Conservation (phyloP, 2,797 vertebrate species). For the Pogoniulus pusillus region DNA sequence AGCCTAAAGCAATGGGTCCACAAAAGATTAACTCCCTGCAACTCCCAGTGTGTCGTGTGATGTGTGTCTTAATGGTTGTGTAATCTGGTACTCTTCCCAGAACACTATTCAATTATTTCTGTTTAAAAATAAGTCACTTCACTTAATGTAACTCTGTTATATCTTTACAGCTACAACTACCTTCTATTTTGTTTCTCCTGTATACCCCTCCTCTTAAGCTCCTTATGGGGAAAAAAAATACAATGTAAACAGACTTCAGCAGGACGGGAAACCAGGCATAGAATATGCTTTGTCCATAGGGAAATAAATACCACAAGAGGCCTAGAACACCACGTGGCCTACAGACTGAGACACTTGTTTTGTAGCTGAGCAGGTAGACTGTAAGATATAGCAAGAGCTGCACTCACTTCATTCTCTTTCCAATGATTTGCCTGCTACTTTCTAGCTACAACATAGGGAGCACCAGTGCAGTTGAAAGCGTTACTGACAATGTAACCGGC, state of each 20-base stretch:
- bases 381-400: background rate
- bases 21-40: rapidly evolving
- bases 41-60: background rate
- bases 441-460: background rate
- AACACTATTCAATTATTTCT: background rate
- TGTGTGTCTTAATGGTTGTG: background rate
- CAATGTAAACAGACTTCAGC: background rate
- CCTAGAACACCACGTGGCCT: background rate
- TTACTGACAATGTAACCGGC: background rate
- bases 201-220: background rate
- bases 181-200: background rate
- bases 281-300: background rate
- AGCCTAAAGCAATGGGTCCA: background rate
- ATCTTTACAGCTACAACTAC: background rate
- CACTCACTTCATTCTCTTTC: background rate
- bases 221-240: background rate
- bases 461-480: background rate
- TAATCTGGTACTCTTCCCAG: background rate
- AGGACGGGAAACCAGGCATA: background rate
- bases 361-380: background rate
- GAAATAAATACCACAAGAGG: background rate
- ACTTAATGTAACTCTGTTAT: background rate
- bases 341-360: background rate
- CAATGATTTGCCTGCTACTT: background rate
- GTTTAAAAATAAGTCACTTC: background rate